Base-by-base conservation (phyloP, 2,797 vertebrate genomes). In the Lagocephalus sceleratus region DNA sequence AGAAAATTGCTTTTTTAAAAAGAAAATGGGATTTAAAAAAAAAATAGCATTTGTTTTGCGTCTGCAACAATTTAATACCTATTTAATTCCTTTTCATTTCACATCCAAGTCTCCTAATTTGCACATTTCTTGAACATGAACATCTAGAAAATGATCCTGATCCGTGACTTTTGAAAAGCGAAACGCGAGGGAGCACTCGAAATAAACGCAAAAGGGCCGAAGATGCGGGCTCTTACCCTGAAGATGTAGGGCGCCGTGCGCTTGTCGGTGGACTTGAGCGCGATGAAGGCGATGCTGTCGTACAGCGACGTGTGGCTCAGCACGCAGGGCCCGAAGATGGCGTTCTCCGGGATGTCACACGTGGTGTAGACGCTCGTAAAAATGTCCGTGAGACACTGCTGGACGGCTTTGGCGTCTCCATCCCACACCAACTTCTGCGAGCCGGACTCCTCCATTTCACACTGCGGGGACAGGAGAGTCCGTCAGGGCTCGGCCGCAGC, bases 331-430 rank as follows among this genome's bases (percentile, higher is more conserved):
- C 97, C 97, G 42, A 99, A 98, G 51, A 98, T 96, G 54, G 97
- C 96, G 71, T 94, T 95, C 80, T 98, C 94, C 0, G 95, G 96
- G 56, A 99, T 93, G 87, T 99, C 96, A 49, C 97, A 99, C 51
- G 96, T 98, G 60, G 97, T 99, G 86, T 92, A 99, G 39, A 99
- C 97, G 72, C 96, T 98, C 52, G 97, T 99, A 73, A 98, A 98
- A 60, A 99, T 99, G 84, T 99, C 95, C 22, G 96, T 98, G 53
- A 99, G 89, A 78, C 97, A 98, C 81, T 99, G 96, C 84, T 99
- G 96, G 47, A 98, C 95, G 16, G 94, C 93, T 69, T 96, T 97
- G 83, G 96, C 92, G 68, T 98, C 96, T 46, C 94, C 93, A 11
- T 98, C 96, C 94, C 95, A 97, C 51, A 90, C 73, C 75, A 93